These are phyloP conservation scores for Dallia pectoralis DNA, from an alignment of 2,797 vertebrate species.

Conservation along the genomic window DNA sequence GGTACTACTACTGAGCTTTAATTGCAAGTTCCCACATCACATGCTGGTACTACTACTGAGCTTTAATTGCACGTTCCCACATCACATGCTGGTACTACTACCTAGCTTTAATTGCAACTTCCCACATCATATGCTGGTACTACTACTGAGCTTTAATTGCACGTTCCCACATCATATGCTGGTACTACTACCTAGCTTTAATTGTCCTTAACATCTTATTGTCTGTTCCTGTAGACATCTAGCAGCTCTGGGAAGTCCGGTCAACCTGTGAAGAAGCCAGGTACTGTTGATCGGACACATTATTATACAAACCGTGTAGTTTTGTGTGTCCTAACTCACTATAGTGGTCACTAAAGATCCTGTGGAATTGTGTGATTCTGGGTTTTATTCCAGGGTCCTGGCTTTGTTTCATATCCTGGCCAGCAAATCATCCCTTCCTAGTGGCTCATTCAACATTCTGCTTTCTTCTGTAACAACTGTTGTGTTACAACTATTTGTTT, in stretches of 20 bases:
- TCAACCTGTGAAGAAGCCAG: constrained; percentile 84
- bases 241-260: constrained; percentile 75
- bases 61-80: neutral
- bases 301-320: neutral
- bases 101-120: neutral
- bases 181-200: neutral
- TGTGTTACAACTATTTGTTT: no score
- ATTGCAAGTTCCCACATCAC: neutral
- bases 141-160: neutral
- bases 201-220: neutral
- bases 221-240: constrained; percentile 71
- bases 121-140: neutral
- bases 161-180: neutral
- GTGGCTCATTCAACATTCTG: no score
- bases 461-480: no score
- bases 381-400: no score
- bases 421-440: no score
- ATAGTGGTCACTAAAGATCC: no score
- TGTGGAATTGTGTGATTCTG: no score
- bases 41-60: neutral
- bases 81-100: neutral
- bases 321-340: no score
- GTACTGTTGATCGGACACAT: constrained; percentile 57
- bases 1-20: neutral
- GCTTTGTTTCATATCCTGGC: no score